Evolutionary conservation across 2,797 vertebrate species (phyloP).

Genomic region (Dipus sagitta): DNA sequence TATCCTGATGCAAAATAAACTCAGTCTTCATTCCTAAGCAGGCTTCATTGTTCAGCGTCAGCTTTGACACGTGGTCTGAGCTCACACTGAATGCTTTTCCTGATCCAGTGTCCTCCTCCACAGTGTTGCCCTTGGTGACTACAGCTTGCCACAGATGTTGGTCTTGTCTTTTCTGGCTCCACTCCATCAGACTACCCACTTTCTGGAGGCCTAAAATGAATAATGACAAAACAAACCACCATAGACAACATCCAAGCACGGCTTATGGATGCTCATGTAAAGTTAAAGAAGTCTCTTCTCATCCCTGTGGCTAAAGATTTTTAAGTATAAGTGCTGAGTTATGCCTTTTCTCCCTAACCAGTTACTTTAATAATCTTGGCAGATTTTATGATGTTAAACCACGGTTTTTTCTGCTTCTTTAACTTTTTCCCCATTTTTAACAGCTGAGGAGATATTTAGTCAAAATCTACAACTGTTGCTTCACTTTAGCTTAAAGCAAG

Average conservation of each 20-base stretch:
- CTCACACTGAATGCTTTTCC: neutral
- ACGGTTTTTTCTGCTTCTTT: neutral
- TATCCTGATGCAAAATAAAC: neutral
- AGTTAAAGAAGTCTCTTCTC: neutral
- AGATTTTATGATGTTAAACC: neutral
- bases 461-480: neutral
- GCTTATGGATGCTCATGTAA: neutral
- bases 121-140: neutral
- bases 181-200: neutral
- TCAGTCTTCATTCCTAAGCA: neutral
- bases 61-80: neutral
- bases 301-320: neutral
- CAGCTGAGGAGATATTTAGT: neutral
- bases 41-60: conserved; percentile 22
- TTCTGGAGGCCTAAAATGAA: conserved; percentile 41
- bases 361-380: neutral
- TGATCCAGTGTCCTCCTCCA: neutral
- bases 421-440: neutral
- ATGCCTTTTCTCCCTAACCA: neutral
- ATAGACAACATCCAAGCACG: neutral
- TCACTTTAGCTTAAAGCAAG: neutral
- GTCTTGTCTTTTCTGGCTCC: neutral
- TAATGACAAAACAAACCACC: neutral
- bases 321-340: neutral
- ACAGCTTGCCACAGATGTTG: conserved; percentile 1